Evolutionary conservation across 2,888 invertebrate genomes (phyloP).

Genomic region (Argyresthia albistria): DNA sequence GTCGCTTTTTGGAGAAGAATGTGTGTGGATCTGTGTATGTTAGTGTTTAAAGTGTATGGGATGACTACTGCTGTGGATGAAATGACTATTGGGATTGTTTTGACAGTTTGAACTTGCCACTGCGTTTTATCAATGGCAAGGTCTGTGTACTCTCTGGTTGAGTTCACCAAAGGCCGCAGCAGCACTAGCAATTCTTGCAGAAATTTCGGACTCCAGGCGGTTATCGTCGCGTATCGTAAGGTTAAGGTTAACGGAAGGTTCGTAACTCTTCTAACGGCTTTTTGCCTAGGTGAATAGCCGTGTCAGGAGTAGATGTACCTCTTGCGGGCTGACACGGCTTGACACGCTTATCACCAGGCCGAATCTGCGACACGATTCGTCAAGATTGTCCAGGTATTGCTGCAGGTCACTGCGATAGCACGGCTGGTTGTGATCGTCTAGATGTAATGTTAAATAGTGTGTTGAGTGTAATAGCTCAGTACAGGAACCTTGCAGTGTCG

Average conservation of each 20-base stretch:
- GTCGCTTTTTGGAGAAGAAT: too few relatives aligned
- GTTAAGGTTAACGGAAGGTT: constrained; percentile 8
- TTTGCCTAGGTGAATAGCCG: background rate
- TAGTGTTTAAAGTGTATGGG: too few relatives aligned
- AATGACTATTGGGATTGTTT: too few relatives aligned
- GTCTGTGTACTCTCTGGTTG: background rate
- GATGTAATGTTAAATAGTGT: too few relatives aligned
- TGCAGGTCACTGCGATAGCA: constrained; percentile 4
- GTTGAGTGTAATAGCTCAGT: too few relatives aligned
- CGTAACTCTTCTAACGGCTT: background rate
- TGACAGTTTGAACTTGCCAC: background rate
- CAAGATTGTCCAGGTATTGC: background rate
- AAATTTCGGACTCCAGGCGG: constrained; percentile 1
- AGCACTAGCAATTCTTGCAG: background rate
- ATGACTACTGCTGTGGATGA: too few relatives aligned
- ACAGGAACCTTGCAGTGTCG: too few relatives aligned
- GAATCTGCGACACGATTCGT: constrained; percentile 6
- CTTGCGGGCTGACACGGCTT: constrained; percentile 7
- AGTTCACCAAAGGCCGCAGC: background rate
- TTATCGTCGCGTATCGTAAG: constrained; percentile 9
- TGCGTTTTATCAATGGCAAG: too few relatives aligned
- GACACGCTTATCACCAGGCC: constrained; percentile 7
- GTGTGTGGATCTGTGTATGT: too few relatives aligned
- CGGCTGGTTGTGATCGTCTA: too few relatives aligned
- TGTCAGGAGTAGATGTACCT: background rate